Percentiles rank a stretch among this genome's conserved stretches.
phyloP scores from a whole-genome alignment of 2,888 invertebrate species.

The Ceraclea dissimilis region DNA sequence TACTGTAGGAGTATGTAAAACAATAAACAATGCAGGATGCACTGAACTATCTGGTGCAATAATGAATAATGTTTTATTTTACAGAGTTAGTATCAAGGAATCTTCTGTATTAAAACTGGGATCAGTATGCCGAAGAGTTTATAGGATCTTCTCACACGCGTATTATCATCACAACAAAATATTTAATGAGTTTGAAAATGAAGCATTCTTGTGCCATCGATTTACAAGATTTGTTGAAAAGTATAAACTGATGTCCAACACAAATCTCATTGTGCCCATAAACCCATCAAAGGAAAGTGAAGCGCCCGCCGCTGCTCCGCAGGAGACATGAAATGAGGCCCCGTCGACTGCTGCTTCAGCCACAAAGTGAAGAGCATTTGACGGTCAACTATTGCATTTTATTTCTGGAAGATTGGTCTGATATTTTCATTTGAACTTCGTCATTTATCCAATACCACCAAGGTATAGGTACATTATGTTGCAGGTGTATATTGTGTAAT shows the following conservation, averaged over 20 bases:
- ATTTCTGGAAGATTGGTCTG: constrained; percentile 15
- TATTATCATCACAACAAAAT: constrained; percentile 96
- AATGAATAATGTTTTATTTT: not conserved
- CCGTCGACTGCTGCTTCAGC: constrained; percentile 21
- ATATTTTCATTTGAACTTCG: constrained; percentile 9
- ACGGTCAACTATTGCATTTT: constrained; percentile 1
- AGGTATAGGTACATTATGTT: too few species aligned
- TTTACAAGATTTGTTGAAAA: constrained; percentile 98
- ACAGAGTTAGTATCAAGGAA: constrained; percentile 96
- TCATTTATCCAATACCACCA: not conserved
- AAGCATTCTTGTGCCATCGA: constrained; percentile 89
- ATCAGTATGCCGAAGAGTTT: constrained; percentile 96
- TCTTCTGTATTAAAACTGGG: constrained; percentile 97
- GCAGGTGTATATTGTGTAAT: too few species aligned
- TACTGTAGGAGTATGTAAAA: too few species aligned
- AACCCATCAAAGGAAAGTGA: constrained; percentile 9
- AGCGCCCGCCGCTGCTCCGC: constrained; percentile 27
- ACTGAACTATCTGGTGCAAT: too few species aligned
- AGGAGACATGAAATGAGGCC: constrained; percentile 39
- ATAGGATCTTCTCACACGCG: constrained; percentile 99
- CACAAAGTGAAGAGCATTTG: constrained; percentile 20
- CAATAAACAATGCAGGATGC: too few species aligned
- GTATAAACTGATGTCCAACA: constrained; percentile 96
- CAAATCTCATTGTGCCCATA: constrained; percentile 97
- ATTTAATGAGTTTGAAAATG: constrained; percentile 97